phyloP scores from a whole-genome alignment of 2,113 vertebrate species.

The Nothoprocta pentlandii region DNA sequence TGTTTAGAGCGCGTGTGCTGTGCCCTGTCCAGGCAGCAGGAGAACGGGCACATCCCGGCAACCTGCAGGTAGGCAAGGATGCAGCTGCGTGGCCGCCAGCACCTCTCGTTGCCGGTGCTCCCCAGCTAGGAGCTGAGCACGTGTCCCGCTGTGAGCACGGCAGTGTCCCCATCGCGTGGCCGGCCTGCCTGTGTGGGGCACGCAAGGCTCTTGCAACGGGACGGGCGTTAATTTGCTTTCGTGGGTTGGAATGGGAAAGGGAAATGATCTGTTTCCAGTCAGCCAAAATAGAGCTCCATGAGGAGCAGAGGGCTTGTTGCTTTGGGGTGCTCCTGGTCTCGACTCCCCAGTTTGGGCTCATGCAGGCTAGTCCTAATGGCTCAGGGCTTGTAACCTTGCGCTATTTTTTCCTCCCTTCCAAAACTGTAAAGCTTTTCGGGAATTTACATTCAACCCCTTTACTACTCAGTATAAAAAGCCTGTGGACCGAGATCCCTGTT shows the following conservation, averaged over 20 bases:
- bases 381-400: neutral
- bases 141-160: neutral
- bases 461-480: neutral
- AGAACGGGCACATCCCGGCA: neutral
- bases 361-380: neutral
- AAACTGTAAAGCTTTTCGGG: neutral
- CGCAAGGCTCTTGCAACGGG: neutral
- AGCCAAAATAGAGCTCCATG: neutral
- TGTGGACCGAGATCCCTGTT: neutral
- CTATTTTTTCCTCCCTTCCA: neutral
- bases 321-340: neutral
- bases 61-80: neutral
- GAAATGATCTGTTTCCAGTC: neutral
- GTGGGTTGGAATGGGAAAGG: neutral
- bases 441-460: neutral
- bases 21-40: neutral
- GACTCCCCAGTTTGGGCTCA: neutral
- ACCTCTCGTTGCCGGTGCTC: neutral
- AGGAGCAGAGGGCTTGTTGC: neutral
- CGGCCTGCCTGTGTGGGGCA: neutral
- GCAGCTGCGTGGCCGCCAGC: no score
- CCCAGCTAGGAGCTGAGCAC: neutral
- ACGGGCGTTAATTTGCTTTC: neutral
- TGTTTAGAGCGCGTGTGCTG: neutral
- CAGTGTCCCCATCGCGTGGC: accelerated